Conservation (phyloP, 2,113 vertebrate species). For the Hypomesus transpacificus region DNA sequence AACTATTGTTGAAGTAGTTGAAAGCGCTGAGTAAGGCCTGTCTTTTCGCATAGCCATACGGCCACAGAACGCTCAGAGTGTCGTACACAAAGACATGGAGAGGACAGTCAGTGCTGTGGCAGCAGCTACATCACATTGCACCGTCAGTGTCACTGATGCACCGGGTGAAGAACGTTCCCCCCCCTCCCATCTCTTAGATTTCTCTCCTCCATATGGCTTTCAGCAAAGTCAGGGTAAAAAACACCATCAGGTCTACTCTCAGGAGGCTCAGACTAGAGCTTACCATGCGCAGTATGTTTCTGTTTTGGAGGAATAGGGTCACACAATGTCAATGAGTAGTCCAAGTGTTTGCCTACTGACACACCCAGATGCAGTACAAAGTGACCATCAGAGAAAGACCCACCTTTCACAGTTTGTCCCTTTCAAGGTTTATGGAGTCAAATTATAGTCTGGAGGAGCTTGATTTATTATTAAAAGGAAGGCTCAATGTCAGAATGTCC, state of each 20-base stretch:
- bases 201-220: slow-evolving; percentile 50
- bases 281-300: slow-evolving; percentile 21
- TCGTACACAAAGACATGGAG: slow-evolving; percentile 36
- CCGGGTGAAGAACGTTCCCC: slow-evolving; percentile 6
- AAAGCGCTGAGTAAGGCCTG: slow-evolving; percentile 37
- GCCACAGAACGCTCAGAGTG: slow-evolving; percentile 26
- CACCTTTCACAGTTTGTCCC: slow-evolving; percentile 42
- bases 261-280: slow-evolving; percentile 26
- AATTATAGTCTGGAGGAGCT: slow-evolving; percentile 49
- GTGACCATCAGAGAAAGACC: slow-evolving; percentile 42
- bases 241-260: slow-evolving; percentile 47
- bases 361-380: slow-evolving; percentile 34
- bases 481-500: slow-evolving; percentile 60
- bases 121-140: slow-evolving; percentile 59
- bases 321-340: slow-evolving; percentile 47
- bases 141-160: slow-evolving; percentile 49
- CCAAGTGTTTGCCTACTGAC: too few relatives aligned
- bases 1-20: neutral
- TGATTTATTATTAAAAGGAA: slow-evolving; percentile 53
- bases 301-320: slow-evolving; percentile 36
- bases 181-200: slow-evolving; percentile 19
- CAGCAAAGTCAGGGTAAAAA: slow-evolving; percentile 29
- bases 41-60: slow-evolving; percentile 12
- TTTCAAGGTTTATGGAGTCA: slow-evolving; percentile 53
- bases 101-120: slow-evolving; percentile 45